These are phyloP conservation scores for Drosophila lacteicornis DNA, from an alignment of 1,140 invertebrate genomes.

Conservation along the genomic window DNA sequence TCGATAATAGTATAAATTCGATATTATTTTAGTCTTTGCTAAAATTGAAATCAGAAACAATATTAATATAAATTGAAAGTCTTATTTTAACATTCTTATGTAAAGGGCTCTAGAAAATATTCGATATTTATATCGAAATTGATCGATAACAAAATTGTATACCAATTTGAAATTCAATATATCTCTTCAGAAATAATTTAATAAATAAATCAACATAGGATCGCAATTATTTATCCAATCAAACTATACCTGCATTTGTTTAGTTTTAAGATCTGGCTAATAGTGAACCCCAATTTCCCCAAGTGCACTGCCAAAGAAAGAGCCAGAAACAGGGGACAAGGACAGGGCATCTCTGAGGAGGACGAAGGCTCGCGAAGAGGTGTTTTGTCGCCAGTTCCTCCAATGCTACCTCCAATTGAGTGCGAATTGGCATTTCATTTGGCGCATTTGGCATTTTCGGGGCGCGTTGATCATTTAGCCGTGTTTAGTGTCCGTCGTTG, in stretches of 20 bases:
- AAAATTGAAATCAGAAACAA: too few species aligned
- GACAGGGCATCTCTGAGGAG: neutral
- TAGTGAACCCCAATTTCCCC: neutral
- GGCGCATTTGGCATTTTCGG: slow-evolving; percentile 78
- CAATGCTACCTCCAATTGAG: slow-evolving; percentile 51
- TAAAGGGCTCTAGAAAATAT: too few species aligned
- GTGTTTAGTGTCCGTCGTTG: slow-evolving; percentile 74
- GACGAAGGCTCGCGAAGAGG: slow-evolving; percentile 49
- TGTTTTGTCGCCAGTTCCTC: slow-evolving; percentile 63
- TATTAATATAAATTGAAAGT: too few species aligned
- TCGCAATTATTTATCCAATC: too few species aligned
- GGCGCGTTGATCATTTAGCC: slow-evolving; percentile 70
- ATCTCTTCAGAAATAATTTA: too few species aligned
- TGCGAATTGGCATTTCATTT: slow-evolving; percentile 83
- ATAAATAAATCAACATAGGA: too few species aligned
- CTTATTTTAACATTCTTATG: too few species aligned
- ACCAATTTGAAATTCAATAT: too few species aligned
- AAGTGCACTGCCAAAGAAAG: neutral
- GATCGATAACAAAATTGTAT: neutral
- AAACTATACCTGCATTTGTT: neutral
- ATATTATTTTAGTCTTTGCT: too few species aligned
- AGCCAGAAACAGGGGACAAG: slow-evolving; percentile 1
- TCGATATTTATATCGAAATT: neutral
- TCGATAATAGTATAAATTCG: too few species aligned
- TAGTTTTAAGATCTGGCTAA: neutral